Conservation (phyloP, 2,797 vertebrate species). For the Eulemur albifrons region DNA sequence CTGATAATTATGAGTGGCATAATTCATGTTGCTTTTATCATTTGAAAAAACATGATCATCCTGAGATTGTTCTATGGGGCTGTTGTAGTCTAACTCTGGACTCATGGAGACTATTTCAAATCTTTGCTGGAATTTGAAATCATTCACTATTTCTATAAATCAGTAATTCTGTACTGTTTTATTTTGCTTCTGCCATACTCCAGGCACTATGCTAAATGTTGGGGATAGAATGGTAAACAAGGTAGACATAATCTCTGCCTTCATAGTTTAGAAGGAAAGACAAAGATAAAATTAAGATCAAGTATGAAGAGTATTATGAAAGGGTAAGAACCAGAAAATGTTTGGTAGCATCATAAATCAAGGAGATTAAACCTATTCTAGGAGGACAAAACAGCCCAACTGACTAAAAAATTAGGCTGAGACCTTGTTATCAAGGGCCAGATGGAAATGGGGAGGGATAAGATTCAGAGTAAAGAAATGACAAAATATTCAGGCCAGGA, state of each 20-base stretch:
- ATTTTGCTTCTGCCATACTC: not conserved
- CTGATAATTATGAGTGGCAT: not conserved
- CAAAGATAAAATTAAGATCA: not conserved
- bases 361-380: not conserved
- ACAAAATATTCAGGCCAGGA: not conserved
- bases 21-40: conserved; percentile 20
- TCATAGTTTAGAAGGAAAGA: not conserved
- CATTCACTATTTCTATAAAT: not conserved
- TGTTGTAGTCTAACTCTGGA: not conserved
- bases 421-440: not conserved
- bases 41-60: not conserved
- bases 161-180: not conserved
- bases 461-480: not conserved
- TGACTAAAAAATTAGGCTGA: not conserved
- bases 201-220: not conserved
- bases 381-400: not conserved
- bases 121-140: conserved; percentile 11
- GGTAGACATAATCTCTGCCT: not conserved
- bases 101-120: not conserved
- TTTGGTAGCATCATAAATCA: not conserved
- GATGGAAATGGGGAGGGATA: not conserved
- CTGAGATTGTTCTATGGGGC: not conserved
- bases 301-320: not conserved
- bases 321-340: not conserved
- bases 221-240: not conserved